Evolutionary conservation across 2,113 vertebrate species (phyloP).

Genomic region (Lanius ludovicianus): DNA sequence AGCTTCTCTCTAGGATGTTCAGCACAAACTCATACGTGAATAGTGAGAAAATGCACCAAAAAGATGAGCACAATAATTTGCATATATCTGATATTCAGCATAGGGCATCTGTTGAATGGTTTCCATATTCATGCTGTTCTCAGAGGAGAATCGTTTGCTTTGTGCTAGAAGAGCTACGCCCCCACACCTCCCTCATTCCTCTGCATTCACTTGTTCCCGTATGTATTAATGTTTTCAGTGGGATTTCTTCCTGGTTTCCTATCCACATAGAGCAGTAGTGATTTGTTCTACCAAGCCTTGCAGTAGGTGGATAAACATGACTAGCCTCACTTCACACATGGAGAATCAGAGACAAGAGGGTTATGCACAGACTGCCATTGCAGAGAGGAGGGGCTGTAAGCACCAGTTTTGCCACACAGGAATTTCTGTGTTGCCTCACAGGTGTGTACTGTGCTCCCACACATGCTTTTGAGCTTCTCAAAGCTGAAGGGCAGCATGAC

Average conservation of each 20-base stretch:
- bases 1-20: not conserved
- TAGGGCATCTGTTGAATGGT: not conserved
- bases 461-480: fast-evolving
- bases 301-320: not conserved
- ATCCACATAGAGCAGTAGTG: not conserved
- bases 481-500: not conserved
- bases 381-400: not conserved
- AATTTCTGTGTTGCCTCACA: not conserved
- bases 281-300: not conserved
- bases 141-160: not conserved
- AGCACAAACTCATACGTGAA: not conserved
- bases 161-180: not conserved
- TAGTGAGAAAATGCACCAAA: not conserved
- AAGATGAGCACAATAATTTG: not conserved
- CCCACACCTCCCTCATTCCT: not conserved
- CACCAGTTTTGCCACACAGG: not conserved
- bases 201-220: not conserved
- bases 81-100: not conserved
- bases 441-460: not conserved
- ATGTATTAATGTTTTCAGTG: not conserved
- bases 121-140: slow-evolving; percentile 21
- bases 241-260: slow-evolving; percentile 15
- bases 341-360: not conserved
- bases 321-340: not conserved
- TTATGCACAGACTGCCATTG: fast-evolving